Evolutionary conservation across 2,888 invertebrate species (phyloP), one percentile per base, ranked within the genome.

Genomic region (Cryptosula pallasiana): DNA sequence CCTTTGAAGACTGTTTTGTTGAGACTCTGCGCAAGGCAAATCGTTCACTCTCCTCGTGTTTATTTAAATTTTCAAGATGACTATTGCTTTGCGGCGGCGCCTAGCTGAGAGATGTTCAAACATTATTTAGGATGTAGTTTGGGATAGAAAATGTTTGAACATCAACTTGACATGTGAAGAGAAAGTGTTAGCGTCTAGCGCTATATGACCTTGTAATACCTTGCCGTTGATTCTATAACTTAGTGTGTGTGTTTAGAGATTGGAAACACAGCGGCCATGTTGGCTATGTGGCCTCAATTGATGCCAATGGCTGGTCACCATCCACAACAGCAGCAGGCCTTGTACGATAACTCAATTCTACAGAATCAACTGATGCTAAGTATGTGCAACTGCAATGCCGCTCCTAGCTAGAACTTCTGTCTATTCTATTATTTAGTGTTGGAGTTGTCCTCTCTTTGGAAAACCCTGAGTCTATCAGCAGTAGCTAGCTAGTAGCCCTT

Each of bases 291-390:
- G 63, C 63, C 63, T 63, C 63, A 63, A n/a, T 32, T 63, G 13
- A 63, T 63, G 63, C 63, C 63, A 16, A 5, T 63, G 9, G 63
- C 63, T 32, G 32, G 32, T 34, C 57, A 13, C 9, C 20, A 23
- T 16, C 20, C 5, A 5, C 63, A 63, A 3, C 63, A 63, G 32
- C 55, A 55, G 55, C 63, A 63, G 32, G 29, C 63, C 32, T 32
- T 63, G 9, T 63, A 63, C 32, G 63, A 63, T 3, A 63, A n/a
- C 27, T 32, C 27, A 13, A 32, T 63, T n/a, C 27, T 63, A 27
- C 63, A 63, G 63, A 63, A 63, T 63, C 63, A 63, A 32, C 63
- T 63, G 5, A 63, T 63, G 63, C 27, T 63, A 32, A 63, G 63
- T 63, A 63, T 32, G 63, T 63, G 13, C 23, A 55, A 25, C 32